Percentiles rank a stretch among this genome's conserved stretches.
These are phyloP conservation scores for Urocynchramus pylzowi DNA, from an alignment of 2,113 vertebrate genomes.

Conservation along the genomic window DNA sequence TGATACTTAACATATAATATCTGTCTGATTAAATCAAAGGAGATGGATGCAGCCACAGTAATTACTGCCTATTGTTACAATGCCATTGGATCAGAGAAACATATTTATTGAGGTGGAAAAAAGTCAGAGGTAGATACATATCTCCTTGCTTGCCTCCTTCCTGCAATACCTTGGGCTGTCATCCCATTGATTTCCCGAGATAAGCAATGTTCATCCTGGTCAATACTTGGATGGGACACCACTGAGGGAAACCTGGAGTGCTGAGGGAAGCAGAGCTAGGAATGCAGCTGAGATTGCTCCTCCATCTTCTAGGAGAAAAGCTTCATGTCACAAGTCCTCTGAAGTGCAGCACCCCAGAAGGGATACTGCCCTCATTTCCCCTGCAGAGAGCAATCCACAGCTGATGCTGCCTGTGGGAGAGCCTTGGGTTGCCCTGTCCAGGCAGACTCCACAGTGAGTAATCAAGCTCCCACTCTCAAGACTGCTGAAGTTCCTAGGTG, in stretches of 20 bases:
- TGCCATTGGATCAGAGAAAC: constrained; percentile 5
- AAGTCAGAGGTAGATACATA: constrained; percentile 40
- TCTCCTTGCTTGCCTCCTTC: constrained; percentile 24
- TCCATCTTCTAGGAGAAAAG: background rate
- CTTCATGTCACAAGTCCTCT: background rate
- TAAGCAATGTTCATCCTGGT: background rate
- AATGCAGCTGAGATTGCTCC: background rate
- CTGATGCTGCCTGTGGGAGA: accelerated
- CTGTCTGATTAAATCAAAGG: constrained; percentile 64
- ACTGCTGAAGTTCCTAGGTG: background rate
- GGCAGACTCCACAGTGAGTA: background rate
- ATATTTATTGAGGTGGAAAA: constrained; percentile 35
- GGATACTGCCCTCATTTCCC: background rate
- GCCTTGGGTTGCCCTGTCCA: accelerated
- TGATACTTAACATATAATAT: constrained; percentile 58
- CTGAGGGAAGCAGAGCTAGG: background rate
- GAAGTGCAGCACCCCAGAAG: background rate
- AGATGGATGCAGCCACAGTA: constrained; percentile 44
- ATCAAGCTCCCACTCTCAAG: background rate
- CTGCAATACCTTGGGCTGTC: constrained; percentile 28
- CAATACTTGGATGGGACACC: background rate
- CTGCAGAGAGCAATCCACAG: background rate
- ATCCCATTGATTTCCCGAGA: constrained; percentile 28
- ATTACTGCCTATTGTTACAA: constrained; percentile 37
- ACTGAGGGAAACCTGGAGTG: background rate